phyloP scores from a whole-genome alignment of 2,888 invertebrate genomes.

The Acleris cristana region DNA sequence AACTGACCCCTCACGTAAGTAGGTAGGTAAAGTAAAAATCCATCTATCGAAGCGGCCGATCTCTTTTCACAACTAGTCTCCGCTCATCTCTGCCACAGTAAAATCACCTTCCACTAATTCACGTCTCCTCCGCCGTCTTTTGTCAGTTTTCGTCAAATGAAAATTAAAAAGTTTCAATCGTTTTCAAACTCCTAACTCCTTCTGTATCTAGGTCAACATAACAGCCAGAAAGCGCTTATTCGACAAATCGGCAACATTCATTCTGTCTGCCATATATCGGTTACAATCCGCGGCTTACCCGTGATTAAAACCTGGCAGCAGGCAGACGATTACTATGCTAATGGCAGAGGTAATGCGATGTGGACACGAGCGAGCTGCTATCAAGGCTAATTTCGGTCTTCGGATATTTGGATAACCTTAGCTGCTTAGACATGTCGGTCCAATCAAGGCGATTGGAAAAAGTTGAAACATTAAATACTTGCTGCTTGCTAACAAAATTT shows the following conservation, averaged over 20 bases:
- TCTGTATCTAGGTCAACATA: conserved; percentile 20
- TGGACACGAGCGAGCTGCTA: conserved; percentile 54
- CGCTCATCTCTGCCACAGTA: too few species aligned
- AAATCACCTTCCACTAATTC: too few species aligned
- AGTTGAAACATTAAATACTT: too few species aligned
- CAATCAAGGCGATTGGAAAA: too few species aligned
- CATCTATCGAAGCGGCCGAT: too few species aligned
- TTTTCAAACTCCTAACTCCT: background rate
- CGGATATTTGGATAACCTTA: conserved; percentile 1
- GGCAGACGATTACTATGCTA: conserved; percentile 73
- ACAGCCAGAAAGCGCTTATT: conserved; percentile 21
- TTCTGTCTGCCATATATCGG: conserved; percentile 32
- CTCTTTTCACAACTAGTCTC: too few species aligned
- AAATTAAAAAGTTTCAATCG: background rate
- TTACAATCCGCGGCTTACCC: conserved; percentile 39
- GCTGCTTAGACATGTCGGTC: too few species aligned
- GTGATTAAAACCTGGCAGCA: conserved; percentile 69
- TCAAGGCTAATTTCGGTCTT: conserved; percentile 12
- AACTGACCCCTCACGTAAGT: too few species aligned
- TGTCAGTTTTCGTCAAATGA: too few species aligned
- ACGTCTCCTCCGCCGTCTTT: too few species aligned
- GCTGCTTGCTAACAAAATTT: too few species aligned
- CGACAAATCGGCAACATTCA: conserved; percentile 34
- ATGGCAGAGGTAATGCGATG: conserved; percentile 64
- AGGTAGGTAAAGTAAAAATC: too few species aligned